A percentile compares a stretch with the other conserved stretches of the same genome.
These are phyloP conservation scores for Venustaconcha ellipsiformis DNA, from an alignment of 1,140 invertebrate species.

Conservation along the genomic window DNA sequence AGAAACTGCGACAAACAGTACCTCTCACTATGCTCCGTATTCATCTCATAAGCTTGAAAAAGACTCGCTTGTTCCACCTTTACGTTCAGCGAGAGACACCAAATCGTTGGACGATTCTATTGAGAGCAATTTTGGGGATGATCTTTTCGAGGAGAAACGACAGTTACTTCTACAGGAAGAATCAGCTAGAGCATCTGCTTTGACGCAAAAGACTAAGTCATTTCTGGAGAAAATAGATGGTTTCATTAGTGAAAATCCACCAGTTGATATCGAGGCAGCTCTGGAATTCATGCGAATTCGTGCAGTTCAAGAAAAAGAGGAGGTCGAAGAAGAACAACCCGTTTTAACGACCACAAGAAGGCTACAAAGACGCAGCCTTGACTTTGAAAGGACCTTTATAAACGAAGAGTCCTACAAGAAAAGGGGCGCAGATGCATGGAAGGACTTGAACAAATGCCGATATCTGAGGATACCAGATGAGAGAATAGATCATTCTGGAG, in stretches of 20 bases:
- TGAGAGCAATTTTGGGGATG: slow-evolving; percentile 52
- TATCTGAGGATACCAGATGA: slow-evolving; percentile 49
- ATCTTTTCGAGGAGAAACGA: slow-evolving; percentile 46
- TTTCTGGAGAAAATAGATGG: slow-evolving; percentile 55
- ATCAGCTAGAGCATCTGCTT: slow-evolving; percentile 26
- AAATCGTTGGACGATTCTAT: slow-evolving; percentile 44
- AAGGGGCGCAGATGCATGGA: slow-evolving; percentile 41
- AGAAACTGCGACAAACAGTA: slow-evolving; percentile 4
- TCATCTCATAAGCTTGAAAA: slow-evolving; percentile 41
- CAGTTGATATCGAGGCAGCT: slow-evolving; percentile 14
- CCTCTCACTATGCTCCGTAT: slow-evolving; percentile 18
- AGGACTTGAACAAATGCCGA: slow-evolving; percentile 52
- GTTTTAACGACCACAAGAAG: slow-evolving; percentile 20
- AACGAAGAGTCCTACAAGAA: slow-evolving; percentile 50
- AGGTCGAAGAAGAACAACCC: slow-evolving; percentile 24
- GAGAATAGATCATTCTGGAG: slow-evolving; percentile 41
- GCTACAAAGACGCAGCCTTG: slow-evolving; percentile 26
- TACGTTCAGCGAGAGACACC: slow-evolving; percentile 5
- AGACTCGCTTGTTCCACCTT: slow-evolving; percentile 27
- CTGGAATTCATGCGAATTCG: slow-evolving; percentile 6
- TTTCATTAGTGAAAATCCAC: slow-evolving; percentile 46
- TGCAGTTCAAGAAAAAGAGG: slow-evolving; percentile 1
- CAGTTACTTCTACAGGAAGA: slow-evolving; percentile 57
- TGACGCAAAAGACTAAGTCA: slow-evolving; percentile 45
- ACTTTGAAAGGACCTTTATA: slow-evolving; percentile 41